These are phyloP conservation scores for Cervus canadensis DNA, from an alignment of 2,113 vertebrate genomes.

Conservation along the genomic window DNA sequence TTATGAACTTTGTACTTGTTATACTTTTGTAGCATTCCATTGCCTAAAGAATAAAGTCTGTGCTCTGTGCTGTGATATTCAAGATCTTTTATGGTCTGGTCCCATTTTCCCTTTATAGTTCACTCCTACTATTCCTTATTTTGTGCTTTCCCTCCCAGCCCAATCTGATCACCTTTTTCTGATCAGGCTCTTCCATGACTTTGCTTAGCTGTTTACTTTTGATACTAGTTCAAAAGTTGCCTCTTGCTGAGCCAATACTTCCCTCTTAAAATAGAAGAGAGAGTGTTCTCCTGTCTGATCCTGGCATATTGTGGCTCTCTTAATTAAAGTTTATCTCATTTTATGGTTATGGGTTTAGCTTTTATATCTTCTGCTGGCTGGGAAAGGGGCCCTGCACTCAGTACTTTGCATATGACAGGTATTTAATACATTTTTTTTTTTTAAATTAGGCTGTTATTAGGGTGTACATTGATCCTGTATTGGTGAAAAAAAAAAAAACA, in stretches of 20 bases:
- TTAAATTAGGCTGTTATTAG: background rate
- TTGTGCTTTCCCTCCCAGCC: background rate
- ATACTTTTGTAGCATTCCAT: background rate
- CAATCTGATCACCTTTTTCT: background rate
- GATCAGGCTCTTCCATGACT: background rate
- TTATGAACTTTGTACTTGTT: background rate
- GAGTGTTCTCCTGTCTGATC: background rate
- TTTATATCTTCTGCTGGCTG: background rate
- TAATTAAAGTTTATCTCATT: background rate
- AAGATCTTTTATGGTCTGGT: background rate
- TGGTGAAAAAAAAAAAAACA: background rate
- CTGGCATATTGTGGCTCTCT: background rate
- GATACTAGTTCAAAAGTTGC: background rate
- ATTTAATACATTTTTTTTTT: background rate
- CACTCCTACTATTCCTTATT: background rate
- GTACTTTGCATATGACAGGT: slow-evolving; percentile 5
- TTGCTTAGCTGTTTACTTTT: background rate
- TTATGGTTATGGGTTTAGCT: background rate
- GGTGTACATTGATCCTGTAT: background rate
- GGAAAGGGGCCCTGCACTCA: background rate
- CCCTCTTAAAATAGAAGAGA: background rate
- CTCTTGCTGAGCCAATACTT: background rate
- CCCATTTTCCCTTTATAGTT: background rate
- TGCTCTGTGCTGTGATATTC: background rate
- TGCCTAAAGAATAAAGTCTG: background rate